Percentiles rank a stretch among this genome's conserved stretches.
Conservation (phyloP, 2,888 invertebrate species). For the Pterostichus madidus region DNA sequence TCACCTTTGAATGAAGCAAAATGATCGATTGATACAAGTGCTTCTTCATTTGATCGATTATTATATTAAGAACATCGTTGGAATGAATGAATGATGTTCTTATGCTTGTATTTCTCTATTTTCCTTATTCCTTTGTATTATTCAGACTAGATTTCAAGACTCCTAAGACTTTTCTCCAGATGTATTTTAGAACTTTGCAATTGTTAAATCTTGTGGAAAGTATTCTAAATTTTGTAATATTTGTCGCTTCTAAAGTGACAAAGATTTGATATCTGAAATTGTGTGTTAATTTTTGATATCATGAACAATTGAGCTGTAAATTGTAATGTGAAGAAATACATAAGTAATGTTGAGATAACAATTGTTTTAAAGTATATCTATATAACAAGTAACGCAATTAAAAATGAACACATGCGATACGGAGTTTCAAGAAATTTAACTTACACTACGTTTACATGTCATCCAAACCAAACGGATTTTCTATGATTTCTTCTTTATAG, state of each 20-base stretch:
- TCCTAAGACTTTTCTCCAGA: too few species aligned
- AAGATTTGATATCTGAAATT: constrained; percentile 21
- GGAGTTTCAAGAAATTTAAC: constrained; percentile 45
- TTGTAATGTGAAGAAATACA: constrained; percentile 44
- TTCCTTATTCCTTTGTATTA: background rate
- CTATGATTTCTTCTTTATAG: too few species aligned
- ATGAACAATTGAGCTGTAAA: constrained; percentile 29
- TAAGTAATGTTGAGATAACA: constrained; percentile 39
- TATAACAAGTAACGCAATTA: constrained; percentile 50
- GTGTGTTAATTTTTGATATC: constrained; percentile 39
- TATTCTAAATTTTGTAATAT: constrained; percentile 24
- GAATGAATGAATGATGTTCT: constrained; percentile 6
- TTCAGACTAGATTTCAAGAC: background rate
- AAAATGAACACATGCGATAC: constrained; percentile 48
- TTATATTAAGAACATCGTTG: constrained; percentile 21
- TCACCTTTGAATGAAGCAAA: constrained; percentile 53
- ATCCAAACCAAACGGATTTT: constrained; percentile 7
- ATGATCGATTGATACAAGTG: constrained; percentile 48
- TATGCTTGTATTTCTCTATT: background rate
- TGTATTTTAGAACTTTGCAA: background rate
- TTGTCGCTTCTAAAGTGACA: constrained; percentile 5
- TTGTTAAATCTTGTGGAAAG: too few species aligned
- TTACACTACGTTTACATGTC: constrained; percentile 28
- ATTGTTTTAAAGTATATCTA: constrained; percentile 48
- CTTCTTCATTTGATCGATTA: constrained; percentile 45